Percentiles rank a stretch among this genome's conserved stretches.
Conservation (phyloP, 2,888 invertebrate species). For the Drosophila formosana region DNA sequence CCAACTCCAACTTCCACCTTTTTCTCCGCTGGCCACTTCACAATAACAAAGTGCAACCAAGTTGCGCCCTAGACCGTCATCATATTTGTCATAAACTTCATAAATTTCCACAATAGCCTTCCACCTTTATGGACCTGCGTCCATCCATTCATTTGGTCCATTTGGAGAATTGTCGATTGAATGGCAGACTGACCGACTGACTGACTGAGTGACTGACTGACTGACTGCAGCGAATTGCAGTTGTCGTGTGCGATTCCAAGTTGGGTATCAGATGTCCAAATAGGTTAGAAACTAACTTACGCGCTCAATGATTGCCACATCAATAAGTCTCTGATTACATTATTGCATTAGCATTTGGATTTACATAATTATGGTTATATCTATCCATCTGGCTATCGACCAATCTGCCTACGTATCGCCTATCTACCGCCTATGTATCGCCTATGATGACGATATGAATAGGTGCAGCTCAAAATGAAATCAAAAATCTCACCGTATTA, state of each 20-base stretch:
- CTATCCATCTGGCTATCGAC: too few relatives aligned
- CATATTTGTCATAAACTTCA: slow-evolving; percentile 77
- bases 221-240: slow-evolving; percentile 28
- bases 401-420: slow-evolving; percentile 43
- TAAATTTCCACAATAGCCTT: slow-evolving; percentile 51
- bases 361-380: slow-evolving; percentile 72
- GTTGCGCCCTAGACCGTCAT: slow-evolving; percentile 70
- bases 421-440: slow-evolving; percentile 10
- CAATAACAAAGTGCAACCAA: slow-evolving; percentile 50
- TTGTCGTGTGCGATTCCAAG: slow-evolving; percentile 34
- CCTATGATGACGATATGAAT: slow-evolving; percentile 33
- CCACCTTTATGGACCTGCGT: slow-evolving; percentile 21
- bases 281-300: slow-evolving; percentile 33
- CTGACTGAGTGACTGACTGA: slow-evolving; percentile 16
- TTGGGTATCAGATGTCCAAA: slow-evolving; percentile 52
- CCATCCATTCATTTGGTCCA: neutral
- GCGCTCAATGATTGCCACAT: slow-evolving; percentile 42
- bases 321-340: slow-evolving; percentile 68
- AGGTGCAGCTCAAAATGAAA: slow-evolving; percentile 44
- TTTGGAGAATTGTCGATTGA: neutral
- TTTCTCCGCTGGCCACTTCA: neutral
- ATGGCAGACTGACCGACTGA: neutral
- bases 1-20: neutral
- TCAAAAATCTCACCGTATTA: slow-evolving; percentile 41
- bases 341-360: slow-evolving; percentile 65